Base-by-base conservation (phyloP, 2,888 invertebrate genomes). In the Toxonevra muliebris region DNA sequence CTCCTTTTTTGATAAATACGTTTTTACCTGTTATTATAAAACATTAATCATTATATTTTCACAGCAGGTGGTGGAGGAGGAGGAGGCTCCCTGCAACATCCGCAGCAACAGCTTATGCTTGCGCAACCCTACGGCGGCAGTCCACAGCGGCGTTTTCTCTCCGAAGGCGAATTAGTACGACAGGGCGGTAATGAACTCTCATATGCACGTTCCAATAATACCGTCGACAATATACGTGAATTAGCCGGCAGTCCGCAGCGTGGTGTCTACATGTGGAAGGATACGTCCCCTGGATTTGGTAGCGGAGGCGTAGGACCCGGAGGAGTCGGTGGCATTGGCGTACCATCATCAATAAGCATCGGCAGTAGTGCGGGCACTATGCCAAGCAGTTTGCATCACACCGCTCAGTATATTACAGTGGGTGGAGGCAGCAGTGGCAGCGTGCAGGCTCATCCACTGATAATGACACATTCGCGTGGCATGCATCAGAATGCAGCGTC, bases 211-310 rank as follows among this genome's bases (percentile, higher is more conserved):
- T 89, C 90, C 73, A 93, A 90, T 86, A 92, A 91, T 84, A 92
- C 92, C 65, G 93, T 92, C 73, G 94, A 93, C 86, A 94, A 94
- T 86, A 94, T 95, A 79, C 89, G 95, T 72, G 95, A 95, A 84
- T 87, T 95, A 78, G 95, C 95, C 55, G 93, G 94, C 58, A 93
- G 93, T 61, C 95, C 95, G 61, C 95, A 95, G 84, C 89, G 94
- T 72, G 91, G 92, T 72, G 90, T 91, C 63, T 92, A 92, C 83
- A 90, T 90, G 87, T 93, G 92, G 92, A 92, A 92, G 80, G 92
- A 92, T 80, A 91, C 90, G 40, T 92, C 92, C 57, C 91, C 92
- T 0, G 89, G 90, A 70, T 88, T 89, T 58, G 77, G 76, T 60
- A 77, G 75, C 59, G 72, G 75, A 61, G 69, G 71, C 48, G 72